These are phyloP conservation scores for Phaethornis superciliosus DNA, from an alignment of 2,113 vertebrate genomes.

Conservation along the genomic window DNA sequence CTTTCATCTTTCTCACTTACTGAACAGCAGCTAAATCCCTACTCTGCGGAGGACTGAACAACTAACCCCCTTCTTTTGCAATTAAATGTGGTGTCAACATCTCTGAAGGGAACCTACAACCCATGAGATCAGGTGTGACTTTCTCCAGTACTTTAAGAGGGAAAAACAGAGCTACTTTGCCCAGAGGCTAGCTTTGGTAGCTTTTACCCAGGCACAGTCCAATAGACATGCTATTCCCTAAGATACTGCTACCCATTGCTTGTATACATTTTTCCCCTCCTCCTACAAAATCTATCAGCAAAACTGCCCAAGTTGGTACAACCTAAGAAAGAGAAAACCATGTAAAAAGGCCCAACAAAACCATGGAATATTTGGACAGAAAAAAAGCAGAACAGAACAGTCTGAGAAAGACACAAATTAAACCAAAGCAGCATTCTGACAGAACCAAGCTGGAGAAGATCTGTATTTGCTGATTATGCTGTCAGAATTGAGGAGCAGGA, in stretches of 20 bases:
- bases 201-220: not conserved
- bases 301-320: not conserved
- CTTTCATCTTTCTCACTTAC: not conserved
- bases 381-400: not conserved
- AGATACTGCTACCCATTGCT: not conserved
- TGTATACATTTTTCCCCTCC: not conserved
- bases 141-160: not conserved
- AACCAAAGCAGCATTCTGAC: not conserved
- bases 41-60: not conserved
- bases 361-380: not conserved
- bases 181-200: not conserved
- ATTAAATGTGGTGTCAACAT: not conserved
- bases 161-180: not conserved
- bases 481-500: not conserved
- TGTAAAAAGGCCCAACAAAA: not conserved
- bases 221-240: not conserved
- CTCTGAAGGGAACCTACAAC: not conserved
- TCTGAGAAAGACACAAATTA: not conserved
- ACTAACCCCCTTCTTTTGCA: not conserved
- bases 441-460: not conserved
- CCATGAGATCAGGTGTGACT: not conserved
- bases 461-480: not conserved
- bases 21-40: not conserved
- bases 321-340: not conserved
- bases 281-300: not conserved